Evolutionary conservation across 2,888 invertebrate genomes (phyloP).

Genomic region (Andrena haemorrhoa): DNA sequence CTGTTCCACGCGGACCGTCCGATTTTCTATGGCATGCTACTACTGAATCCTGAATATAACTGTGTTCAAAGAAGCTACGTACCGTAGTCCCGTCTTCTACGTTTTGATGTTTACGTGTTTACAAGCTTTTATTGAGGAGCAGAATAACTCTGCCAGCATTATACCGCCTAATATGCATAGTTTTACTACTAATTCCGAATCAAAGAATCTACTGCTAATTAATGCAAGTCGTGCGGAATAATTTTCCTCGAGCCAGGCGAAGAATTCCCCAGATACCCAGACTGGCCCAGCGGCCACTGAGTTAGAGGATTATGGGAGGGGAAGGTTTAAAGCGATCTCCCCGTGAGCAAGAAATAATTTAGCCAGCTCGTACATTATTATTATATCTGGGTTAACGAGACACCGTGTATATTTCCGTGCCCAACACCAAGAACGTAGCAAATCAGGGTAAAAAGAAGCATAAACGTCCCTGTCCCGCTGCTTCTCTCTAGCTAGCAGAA

Average conservation of each 20-base stretch:
- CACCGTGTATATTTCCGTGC: neutral
- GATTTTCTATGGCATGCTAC: neutral
- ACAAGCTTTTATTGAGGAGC: too few relatives aligned
- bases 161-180: too few relatives aligned
- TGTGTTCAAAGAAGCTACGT: too few relatives aligned
- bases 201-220: neutral
- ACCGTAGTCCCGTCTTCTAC: too few relatives aligned
- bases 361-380: neutral
- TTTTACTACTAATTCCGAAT: neutral
- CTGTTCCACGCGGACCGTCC: neutral
- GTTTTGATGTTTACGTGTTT: too few relatives aligned
- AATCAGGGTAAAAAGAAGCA: neutral
- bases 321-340: conserved; percentile 1
- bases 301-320: neutral
- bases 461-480: neutral
- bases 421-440: neutral
- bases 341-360: conserved; percentile 21
- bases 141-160: too few relatives aligned
- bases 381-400: conserved; percentile 24
- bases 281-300: neutral
- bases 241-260: too few relatives aligned
- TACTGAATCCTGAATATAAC: neutral
- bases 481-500: too few relatives aligned
- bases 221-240: too few relatives aligned
- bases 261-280: neutral